Conservation (phyloP, 1,140 invertebrate genomes). For the Ptiloglossa arizonensis region DNA sequence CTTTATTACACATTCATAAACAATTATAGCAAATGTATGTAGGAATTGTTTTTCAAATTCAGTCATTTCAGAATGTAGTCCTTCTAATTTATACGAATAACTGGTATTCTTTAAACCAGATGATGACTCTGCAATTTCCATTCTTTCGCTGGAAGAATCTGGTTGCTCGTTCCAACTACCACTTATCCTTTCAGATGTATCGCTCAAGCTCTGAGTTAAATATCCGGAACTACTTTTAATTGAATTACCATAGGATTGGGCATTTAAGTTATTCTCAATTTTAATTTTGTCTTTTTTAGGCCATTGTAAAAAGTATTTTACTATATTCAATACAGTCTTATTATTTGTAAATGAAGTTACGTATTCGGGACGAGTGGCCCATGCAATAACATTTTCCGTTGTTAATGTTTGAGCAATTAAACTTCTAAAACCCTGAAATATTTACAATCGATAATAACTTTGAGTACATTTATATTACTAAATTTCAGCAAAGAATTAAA, state of each 20-base stretch:
- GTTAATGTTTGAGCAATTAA: slow-evolving; percentile 92
- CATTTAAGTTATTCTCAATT: neutral
- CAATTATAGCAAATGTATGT: slow-evolving; percentile 88
- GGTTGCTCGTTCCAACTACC: slow-evolving; percentile 44
- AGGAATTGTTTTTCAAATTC: slow-evolving; percentile 84
- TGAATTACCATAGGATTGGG: slow-evolving; percentile 19
- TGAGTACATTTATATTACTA: neutral
- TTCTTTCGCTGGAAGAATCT: slow-evolving; percentile 64
- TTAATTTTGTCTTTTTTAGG: slow-evolving; percentile 47
- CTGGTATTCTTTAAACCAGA: slow-evolving; percentile 44
- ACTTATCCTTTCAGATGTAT: slow-evolving; percentile 9
- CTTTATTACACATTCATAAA: slow-evolving; percentile 93
- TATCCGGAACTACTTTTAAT: slow-evolving; percentile 48
- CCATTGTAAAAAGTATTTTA: slow-evolving; percentile 84
- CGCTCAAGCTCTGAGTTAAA: slow-evolving; percentile 24
- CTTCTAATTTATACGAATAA: slow-evolving; percentile 34
- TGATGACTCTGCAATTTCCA: slow-evolving; percentile 70
- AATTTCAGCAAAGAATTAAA: neutral
- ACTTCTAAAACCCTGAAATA: slow-evolving; percentile 87
- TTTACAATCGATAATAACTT: slow-evolving; percentile 11
- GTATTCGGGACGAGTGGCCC: slow-evolving; percentile 84
- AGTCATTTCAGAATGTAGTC: slow-evolving; percentile 74
- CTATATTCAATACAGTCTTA: slow-evolving; percentile 85
- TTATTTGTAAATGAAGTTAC: slow-evolving; percentile 87
- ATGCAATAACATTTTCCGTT: slow-evolving; percentile 88